Base-by-base conservation (phyloP, 1,140 invertebrate genomes). In the Meloidogyne hapla region DNA sequence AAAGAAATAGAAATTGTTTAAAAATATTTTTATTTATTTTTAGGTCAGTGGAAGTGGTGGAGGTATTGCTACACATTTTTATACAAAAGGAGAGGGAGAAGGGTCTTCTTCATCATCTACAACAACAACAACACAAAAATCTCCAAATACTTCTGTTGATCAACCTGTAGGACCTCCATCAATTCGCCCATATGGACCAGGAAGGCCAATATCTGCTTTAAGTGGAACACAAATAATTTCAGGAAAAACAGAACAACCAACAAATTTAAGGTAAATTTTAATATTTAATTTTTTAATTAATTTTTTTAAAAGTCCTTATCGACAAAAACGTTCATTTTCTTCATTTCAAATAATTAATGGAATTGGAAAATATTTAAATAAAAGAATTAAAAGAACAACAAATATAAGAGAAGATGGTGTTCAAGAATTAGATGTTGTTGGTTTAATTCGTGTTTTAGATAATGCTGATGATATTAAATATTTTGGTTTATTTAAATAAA, bases 381-480 rank as follows among this genome's bases (percentile, higher is more conserved):
- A 48, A 18, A 48, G 48, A 56, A 56, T 8, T 74, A 26, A 21
- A 28, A 33, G n/a, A 13, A 25, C 73, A 73, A 73, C 40, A n/a
- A 33, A 56, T 18, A 10, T 18, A 18, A 42, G 48, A 23, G 67
- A 75, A 10, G 62, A 69, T 12, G 62, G 68, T 10, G 61, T 83
- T n/a, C 80, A 79, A 8, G 82, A 83, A 72, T 23, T 83, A 74
- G 82, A 83, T 64, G 84, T 85, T 33, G 80, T 87, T 45, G 85
- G 86, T 8, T 77, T 87, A 42, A 77, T 85, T 40, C 71, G 86
- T 12, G 84, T 85, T 13, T 65, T 85, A 21, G 84, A 85, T 61
- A 82, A 77, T 69, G 76, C 80, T 23, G 84, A 87, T 67, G 84
- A 85, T 56, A 63, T 77, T 26, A 25, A 77, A 65, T 77, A 81